Evolutionary conservation across 2,888 invertebrate genomes (phyloP).

Genomic region (Automeris io): DNA sequence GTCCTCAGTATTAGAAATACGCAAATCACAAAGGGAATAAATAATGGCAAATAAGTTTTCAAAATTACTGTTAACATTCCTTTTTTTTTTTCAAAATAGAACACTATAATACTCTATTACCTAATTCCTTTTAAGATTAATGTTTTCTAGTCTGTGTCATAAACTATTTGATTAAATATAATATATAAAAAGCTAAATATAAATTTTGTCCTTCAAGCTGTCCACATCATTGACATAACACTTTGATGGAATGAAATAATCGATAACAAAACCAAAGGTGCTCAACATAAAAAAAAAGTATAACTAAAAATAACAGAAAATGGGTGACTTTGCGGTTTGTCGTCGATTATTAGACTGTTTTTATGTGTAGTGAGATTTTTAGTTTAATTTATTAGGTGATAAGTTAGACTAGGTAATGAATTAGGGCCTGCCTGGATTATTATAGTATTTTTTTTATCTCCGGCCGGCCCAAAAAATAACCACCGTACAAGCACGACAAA

Average conservation of each 20-base stretch:
- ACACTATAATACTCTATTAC: too few relatives aligned
- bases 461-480: slow-evolving; percentile 27
- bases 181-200: too few relatives aligned
- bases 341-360: slow-evolving; percentile 20
- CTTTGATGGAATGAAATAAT: slow-evolving; percentile 10
- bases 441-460: slow-evolving; percentile 35
- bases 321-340: slow-evolving; percentile 16
- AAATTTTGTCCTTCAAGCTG: too few relatives aligned
- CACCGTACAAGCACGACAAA: not conserved
- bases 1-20: too few relatives aligned
- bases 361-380: slow-evolving; percentile 30
- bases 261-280: slow-evolving; percentile 17
- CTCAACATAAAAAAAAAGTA: slow-evolving; percentile 14
- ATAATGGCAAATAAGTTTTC: too few relatives aligned
- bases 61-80: too few relatives aligned
- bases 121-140: too few relatives aligned
- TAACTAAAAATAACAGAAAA: slow-evolving; percentile 22
- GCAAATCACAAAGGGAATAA: too few relatives aligned
- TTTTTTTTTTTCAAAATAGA: too few relatives aligned
- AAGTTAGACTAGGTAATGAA: slow-evolving; percentile 15
- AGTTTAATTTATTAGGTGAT: slow-evolving; percentile 18
- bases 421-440: slow-evolving; percentile 32
- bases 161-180: too few relatives aligned
- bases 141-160: too few relatives aligned
- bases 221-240: slow-evolving; percentile 5